Base-by-base conservation (phyloP, 2,888 invertebrate species). In the Pterostichus niger region DNA sequence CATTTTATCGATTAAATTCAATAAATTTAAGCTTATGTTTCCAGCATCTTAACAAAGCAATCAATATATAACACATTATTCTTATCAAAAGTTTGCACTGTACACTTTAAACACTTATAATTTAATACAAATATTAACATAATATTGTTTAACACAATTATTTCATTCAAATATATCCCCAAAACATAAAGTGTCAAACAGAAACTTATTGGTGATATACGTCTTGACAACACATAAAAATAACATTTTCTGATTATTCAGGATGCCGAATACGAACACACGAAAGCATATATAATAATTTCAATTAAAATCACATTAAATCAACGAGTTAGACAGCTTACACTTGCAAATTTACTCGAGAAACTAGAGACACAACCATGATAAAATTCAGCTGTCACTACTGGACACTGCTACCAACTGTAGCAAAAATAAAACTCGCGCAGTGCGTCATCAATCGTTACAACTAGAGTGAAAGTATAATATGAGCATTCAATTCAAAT, bases 1-100 rank as follows among this genome's bases (percentile, higher is more conserved):
- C 90, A 90, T 91, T 35, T 85, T 75, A 75, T 61, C 82, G 75
- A 59, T 61, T 73, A 59, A 40, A 40, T 71, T 78, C 54, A 78
- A 10, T 75, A 54, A 73, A 82, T 77, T 85, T 83, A 40, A 84
- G 85, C 85, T 88, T 89, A 87, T 87, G 87, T 86, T 88, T 89
- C 88, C 88, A 88, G 83, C 87, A 88, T 61, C 82, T n/a, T 31
- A 82, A 75, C n/a, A 59, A 15, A 11, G 61, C 35, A 11, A 44
- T 13, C 13, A 75, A 10, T 59, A 82, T 61, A 59, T 59, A 73
- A 61, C 56, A 82, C 82, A 82, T 75, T 75, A 44, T 82, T 75
- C 15, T 33, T 56, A 31, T 24, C 33, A 17, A 61, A 56, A 15
- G n/a, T 11, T 35, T 35, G 9, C 54, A 24, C 61, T 13, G 44